These are phyloP conservation scores for Tricholauxania praeusta DNA, from an alignment of 2,888 invertebrate genomes.

Conservation along the genomic window DNA sequence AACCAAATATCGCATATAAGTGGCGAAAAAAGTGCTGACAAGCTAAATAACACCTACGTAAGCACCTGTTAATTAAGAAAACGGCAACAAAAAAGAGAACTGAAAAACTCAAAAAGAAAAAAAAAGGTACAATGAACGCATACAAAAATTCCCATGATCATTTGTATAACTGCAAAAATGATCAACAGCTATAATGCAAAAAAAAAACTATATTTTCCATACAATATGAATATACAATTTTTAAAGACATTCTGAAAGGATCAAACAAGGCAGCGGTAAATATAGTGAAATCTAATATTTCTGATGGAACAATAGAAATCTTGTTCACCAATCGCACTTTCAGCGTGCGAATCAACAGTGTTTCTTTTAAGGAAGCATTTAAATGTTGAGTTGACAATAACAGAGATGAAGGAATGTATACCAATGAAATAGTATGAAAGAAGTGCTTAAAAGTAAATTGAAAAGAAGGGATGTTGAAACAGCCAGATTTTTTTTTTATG, in stretches of 20 bases:
- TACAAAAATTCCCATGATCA: constrained; percentile 26
- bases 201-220: background rate
- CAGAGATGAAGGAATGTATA: too few relatives aligned
- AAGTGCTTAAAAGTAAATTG: too few relatives aligned
- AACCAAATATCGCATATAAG: constrained; percentile 8
- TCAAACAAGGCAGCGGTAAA: constrained; percentile 21
- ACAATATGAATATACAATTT: background rate
- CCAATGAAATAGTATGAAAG: too few relatives aligned
- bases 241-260: constrained; percentile 2
- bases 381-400: background rate
- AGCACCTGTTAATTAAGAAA: constrained; percentile 30
- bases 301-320: constrained; percentile 24
- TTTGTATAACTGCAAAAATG: constrained; percentile 26
- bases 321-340: constrained; percentile 46
- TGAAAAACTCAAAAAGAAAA: background rate
- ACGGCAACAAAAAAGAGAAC: constrained; percentile 1
- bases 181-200: constrained; percentile 1
- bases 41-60: constrained; percentile 25
- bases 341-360: constrained; percentile 44
- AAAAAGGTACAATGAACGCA: background rate
- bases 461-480: too few relatives aligned
- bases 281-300: constrained; percentile 29
- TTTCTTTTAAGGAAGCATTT: constrained; percentile 5
- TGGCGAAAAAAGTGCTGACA: constrained; percentile 25
- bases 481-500: too few relatives aligned